Percentiles rank a stretch among this genome's conserved stretches.
Evolutionary conservation across 2,113 vertebrate genomes (phyloP).

Genomic region (Saguinus imperator): DNA sequence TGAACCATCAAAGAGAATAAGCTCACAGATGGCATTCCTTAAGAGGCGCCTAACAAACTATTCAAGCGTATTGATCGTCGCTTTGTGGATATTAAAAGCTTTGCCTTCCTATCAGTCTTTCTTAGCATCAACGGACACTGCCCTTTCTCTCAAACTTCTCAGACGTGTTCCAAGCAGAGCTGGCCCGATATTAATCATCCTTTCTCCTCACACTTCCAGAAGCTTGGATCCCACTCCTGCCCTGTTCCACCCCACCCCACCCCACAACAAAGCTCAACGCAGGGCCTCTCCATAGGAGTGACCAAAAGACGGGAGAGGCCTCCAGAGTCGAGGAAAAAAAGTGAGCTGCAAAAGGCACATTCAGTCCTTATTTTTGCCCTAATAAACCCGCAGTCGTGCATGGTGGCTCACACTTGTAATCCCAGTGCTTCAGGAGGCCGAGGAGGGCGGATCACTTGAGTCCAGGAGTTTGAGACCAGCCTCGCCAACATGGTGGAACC

Average conservation of each 20-base stretch:
- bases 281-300: background rate
- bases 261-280: background rate
- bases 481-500: no score
- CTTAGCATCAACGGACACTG: background rate
- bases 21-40: background rate
- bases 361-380: background rate
- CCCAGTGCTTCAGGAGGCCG: no score
- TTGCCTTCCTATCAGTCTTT: background rate
- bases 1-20: background rate
- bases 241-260: background rate
- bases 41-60: background rate
- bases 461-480: no score
- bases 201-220: background rate
- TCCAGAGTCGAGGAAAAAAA: background rate
- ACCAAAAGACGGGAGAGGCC: background rate
- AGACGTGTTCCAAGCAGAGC: background rate
- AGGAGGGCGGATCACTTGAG: no score
- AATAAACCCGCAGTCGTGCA: background rate
- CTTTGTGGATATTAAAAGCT: background rate
- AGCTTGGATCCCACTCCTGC: background rate
- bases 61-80: fast-evolving
- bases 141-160: background rate
- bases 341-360: background rate
- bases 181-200: background rate
- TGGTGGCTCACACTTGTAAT: no score